Base-by-base conservation (phyloP, 2,113 vertebrate genomes). In the Ceyx melanurus region DNA sequence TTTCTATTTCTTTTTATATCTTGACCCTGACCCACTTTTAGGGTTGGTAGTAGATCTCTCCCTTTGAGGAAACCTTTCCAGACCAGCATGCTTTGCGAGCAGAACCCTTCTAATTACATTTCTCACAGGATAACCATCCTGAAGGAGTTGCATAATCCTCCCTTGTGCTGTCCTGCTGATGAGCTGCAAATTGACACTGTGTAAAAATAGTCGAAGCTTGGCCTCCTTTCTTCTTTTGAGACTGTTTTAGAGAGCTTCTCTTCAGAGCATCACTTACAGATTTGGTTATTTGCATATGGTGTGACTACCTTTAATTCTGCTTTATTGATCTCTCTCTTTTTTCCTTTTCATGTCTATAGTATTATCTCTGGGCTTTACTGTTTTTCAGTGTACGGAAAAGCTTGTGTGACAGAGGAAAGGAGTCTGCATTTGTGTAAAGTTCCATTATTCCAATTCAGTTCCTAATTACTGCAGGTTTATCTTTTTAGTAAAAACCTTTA, bases 61-160 rank as follows among this genome's bases (percentile, higher is more conserved):
- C 26, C 11, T 77, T 66, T 67, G 60, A 92, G 89, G 48, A 71
- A 91, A 77, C 53, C 64, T 89, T 83, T 89, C 43, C 45, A 67
- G 53, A 66, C 26, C 71, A 64, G 50, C 50, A 56, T 42, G 51
- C 40, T 89, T 51, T 90, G 21, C 1, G 25, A 89, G 57, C 86
- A 86, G 54, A 92, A 61, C 73, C 66, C 66, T 94, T 61, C 80
- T 95, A 78, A 96, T 94, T 92, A 45, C 23, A 51, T 71, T 95
- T 86, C 88, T 93, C 83, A 70, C 57, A 90, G 86, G 82, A 91
- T 68, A 90, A 90, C 82, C 45, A 23, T 51, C 89, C 91, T 91
- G 89, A 74, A 91, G 82, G 93, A 88, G 88, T 95, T 95, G 92
- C 80, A 75, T 96, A 97, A 97, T 95, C 89, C 89, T 96, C 94